phyloP scores from a whole-genome alignment of 2,113 vertebrate genomes.

The Ceyx melanurus region DNA sequence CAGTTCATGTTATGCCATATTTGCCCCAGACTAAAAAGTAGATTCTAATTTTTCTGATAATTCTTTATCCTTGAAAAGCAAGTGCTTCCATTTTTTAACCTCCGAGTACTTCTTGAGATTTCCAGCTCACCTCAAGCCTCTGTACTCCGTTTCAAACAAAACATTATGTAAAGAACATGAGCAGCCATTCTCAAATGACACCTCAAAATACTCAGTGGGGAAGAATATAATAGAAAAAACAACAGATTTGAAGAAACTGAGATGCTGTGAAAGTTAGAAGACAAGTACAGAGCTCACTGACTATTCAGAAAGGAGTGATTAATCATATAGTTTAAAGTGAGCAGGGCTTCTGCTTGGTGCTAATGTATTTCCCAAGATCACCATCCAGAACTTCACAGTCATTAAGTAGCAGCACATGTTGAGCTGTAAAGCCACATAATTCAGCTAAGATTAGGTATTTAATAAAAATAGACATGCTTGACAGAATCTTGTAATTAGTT shows the following conservation, averaged over 20 bases:
- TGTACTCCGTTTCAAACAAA: neutral
- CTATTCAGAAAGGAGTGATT: neutral
- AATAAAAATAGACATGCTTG: constrained; percentile 21
- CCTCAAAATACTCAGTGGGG: neutral
- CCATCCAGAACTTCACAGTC: constrained; percentile 23
- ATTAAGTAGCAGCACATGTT: constrained; percentile 32
- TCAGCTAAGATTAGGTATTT: constrained; percentile 36
- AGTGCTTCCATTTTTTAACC: neutral
- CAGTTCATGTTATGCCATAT: neutral
- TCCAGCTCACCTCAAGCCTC: neutral
- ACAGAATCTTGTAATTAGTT: neutral
- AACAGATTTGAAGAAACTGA: neutral
- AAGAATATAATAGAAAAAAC: neutral
- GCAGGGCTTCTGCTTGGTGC: neutral
- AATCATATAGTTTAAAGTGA: neutral
- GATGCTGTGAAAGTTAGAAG: neutral
- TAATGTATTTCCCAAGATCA: constrained; percentile 23
- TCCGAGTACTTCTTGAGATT: neutral
- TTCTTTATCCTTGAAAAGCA: neutral
- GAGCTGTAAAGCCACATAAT: constrained; percentile 1
- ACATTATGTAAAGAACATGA: neutral
- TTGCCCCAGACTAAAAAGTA: neutral
- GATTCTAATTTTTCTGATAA: neutral
- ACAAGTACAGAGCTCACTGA: neutral
- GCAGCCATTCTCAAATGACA: neutral